Evolutionary conservation across 2,113 vertebrate species (phyloP), one percentile per base, ranked within the genome.

Genomic region (Boulengeromyrus knoepffleri): DNA sequence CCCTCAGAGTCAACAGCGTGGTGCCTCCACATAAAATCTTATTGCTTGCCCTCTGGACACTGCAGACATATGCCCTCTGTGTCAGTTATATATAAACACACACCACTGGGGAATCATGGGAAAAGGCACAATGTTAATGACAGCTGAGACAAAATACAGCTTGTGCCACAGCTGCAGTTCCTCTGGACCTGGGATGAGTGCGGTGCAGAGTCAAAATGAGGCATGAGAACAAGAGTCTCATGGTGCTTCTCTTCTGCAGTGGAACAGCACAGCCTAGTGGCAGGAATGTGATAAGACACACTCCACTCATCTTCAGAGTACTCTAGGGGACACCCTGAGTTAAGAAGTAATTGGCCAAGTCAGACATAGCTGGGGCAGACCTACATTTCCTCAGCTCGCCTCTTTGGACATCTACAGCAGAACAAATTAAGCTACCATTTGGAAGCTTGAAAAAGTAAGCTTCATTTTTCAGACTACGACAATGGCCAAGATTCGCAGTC

Each of bases 201-300:
- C 91, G 5, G 70, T 56, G 50, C 62, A 47, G 87, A 21, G 90
- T 46, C 19, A 87, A 39, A 87, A 13, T 56, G 52, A 21, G 36
- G 62, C 6, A n/a, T 1, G 36, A 89, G 88, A 89, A 17, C 49
- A 21, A 31, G 77, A 46, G 49, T 62, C 7, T 19, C 19, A 52
- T 2, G 31, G n/a, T 31, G 5, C 13, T n/a, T 39, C n/a, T 15
- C 24, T 90, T 62, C 45, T 84, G 90, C 91, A 91, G 92, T 89
- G 91, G 87, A 93, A 94, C 93, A 95, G 95, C 93, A 85, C 94
- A 91, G 86, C 92, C 95, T 92, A 92, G 93, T 94, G 95, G 93
- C 85, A 90, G 89, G 77, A 88, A 50, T 50, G 77, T 86, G 31
- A 52, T 31, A 49, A 89, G 1, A 9, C 84, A 45, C 31, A 19